Percentiles rank a stretch among this genome's conserved stretches.
phyloP scores from a whole-genome alignment of 2,888 invertebrate genomes.

The Blastobasis lacticolella region DNA sequence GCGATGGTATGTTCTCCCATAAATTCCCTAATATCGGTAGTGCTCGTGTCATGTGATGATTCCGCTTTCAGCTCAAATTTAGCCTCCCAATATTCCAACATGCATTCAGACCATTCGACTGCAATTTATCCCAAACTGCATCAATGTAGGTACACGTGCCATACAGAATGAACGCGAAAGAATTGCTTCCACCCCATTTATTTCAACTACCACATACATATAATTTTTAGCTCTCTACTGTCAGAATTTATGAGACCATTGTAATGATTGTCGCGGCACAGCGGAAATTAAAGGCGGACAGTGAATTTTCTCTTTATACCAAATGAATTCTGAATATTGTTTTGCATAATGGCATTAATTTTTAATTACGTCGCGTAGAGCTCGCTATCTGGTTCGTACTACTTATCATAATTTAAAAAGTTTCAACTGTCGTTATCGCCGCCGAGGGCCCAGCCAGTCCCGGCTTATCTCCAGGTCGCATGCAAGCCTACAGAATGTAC shows the following conservation, averaged over 20 bases:
- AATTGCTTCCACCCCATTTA: conserved; percentile 1
- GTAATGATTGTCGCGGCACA: conserved; percentile 25
- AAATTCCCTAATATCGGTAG: conserved; percentile 31
- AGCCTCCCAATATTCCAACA: too few species aligned
- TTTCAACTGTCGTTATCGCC: conserved; percentile 4
- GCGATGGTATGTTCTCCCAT: conserved; percentile 8
- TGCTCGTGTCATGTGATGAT: conserved; percentile 25
- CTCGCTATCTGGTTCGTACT: background rate
- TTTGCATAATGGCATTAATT: conserved; percentile 6
- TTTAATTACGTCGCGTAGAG: conserved; percentile 1
- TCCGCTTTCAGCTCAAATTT: background rate
- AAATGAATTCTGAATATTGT: conserved; percentile 11
- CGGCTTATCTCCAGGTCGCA: conserved; percentile 2
- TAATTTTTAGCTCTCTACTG: conserved; percentile 25
- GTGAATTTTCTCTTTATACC: conserved; percentile 27
- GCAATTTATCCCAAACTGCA: too few species aligned
- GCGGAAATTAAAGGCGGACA: conserved; percentile 35
- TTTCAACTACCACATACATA: conserved; percentile 3
- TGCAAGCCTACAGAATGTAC: background rate
- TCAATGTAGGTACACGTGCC: too few species aligned
- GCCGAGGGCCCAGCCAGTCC: background rate
- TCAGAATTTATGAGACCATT: conserved; percentile 28
- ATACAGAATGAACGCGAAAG: background rate
- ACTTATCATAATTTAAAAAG: conserved; percentile 6
- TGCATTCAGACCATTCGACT: too few species aligned